Base-by-base conservation (phyloP, 2,888 invertebrate genomes). In the Idaea biselata region DNA sequence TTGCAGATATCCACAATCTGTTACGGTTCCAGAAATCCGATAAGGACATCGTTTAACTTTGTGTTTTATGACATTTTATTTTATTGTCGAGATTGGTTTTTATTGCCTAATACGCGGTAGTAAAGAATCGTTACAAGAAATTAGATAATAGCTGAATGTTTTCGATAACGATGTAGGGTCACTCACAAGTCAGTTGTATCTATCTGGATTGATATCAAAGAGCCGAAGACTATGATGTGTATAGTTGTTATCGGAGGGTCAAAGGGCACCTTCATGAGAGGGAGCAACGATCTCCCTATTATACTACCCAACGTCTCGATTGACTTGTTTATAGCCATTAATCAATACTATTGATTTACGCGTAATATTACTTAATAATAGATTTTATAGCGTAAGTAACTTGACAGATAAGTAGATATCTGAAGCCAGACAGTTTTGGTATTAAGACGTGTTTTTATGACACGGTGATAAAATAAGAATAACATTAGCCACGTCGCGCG, bases 221-320 rank as follows among this genome's bases (percentile, higher is more conserved):
- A 18, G 65, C 76, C 78, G 75, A 71, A 60, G 44, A 44, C 44
- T 64, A 68, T 60, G 68, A 72, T 70, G 67, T 70, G 70, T 67
- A 25, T 25, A 18, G 68, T 68, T 74, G 69, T 73, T 83, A 85
- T 82, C 79, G 57, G 58, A 75, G 79, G 88, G 89, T 88, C 88
- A 81, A 76, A 86, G 87, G 82, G 84, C 78, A 70, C 73, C 63
- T 61, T 18, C 80, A 70, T 71, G 64, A 71, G 70, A 73, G 83
- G 75, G 91, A 79, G 89, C 90, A 91, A 87, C 72, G 91, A 73
- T 83, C 89, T 79, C 75, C 71, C 73, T 87, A 87, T 86, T 84
- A 63, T 73, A 76, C 75, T 73, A 76, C 75, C 78, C 77, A 80
- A 79, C 80, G 85, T 84, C 86, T 80, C 80, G 79, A 81, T 80